Evolutionary conservation across 2,113 vertebrate species (phyloP).

Genomic region (Marcusenius ussheri): DNA sequence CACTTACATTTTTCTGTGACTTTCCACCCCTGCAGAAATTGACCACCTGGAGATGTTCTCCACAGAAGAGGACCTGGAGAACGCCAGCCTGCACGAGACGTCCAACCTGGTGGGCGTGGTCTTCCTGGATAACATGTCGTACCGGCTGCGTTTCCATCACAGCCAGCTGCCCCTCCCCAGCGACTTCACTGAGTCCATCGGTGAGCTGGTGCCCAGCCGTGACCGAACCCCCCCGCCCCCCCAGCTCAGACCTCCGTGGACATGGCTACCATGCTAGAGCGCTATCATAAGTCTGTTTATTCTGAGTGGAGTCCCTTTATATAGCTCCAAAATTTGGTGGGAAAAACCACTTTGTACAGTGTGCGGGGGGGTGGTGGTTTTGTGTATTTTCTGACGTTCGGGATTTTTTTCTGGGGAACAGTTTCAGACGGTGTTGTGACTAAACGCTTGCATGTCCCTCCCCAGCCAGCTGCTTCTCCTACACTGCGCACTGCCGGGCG

Average conservation of each 20-base stretch:
- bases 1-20: background rate
- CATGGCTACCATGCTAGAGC: background rate
- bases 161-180: slow-evolving; percentile 44
- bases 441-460: background rate
- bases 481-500: slow-evolving; percentile 63
- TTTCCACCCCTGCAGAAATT: slow-evolving; percentile 32
- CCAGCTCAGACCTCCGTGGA: background rate
- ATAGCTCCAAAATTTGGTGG: background rate
- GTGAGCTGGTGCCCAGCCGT: slow-evolving; percentile 45
- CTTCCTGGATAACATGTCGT: slow-evolving; percentile 70
- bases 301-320: background rate
- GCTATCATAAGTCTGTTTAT: background rate
- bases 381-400: background rate
- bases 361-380: background rate
- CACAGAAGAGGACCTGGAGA: slow-evolving; percentile 61
- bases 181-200: slow-evolving; percentile 55
- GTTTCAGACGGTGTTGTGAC: background rate
- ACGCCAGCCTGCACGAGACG: slow-evolving; percentile 41
- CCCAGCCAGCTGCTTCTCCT: slow-evolving; percentile 55
- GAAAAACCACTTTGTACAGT: background rate
- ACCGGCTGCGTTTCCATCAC: slow-evolving; percentile 63
- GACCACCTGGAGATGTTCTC: slow-evolving; percentile 56
- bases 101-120: slow-evolving; percentile 60
- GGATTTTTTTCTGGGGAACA: background rate
- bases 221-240: background rate